phyloP scores from a whole-genome alignment of 2,113 vertebrate species.

The Chaetops frenatus region DNA sequence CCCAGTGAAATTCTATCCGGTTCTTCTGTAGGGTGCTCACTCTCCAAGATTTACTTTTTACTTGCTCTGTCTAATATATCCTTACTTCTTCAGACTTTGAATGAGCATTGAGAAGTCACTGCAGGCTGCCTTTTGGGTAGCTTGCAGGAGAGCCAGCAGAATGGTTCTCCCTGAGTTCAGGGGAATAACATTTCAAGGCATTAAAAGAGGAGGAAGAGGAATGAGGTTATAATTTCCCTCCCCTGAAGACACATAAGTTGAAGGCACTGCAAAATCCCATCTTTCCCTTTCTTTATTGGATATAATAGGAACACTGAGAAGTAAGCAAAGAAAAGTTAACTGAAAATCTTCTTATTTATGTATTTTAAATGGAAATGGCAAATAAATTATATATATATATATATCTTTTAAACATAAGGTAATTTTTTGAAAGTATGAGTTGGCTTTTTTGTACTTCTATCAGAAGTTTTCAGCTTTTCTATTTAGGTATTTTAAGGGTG shows the following conservation, averaged over 20 bases:
- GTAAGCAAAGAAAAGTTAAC: neutral
- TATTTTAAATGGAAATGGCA: neutral
- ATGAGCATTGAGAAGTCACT: neutral
- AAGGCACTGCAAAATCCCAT: neutral
- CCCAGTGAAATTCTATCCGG: neutral
- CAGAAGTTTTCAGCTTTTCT: neutral
- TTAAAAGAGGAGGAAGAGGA: neutral
- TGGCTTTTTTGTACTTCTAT: neutral
- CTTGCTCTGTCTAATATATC: neutral
- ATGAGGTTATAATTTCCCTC: neutral
- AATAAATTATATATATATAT: neutral
- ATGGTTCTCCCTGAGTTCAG: neutral
- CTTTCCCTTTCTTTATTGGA: neutral
- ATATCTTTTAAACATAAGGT: neutral
- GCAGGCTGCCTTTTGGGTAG: neutral
- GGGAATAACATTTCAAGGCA: neutral
- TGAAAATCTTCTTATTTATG: neutral
- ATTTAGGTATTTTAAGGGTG: neutral
- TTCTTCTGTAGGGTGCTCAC: neutral
- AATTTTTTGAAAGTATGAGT: neutral
- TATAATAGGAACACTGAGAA: neutral
- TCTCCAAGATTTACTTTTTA: neutral
- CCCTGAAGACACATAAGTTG: neutral
- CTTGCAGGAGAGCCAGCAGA: neutral
- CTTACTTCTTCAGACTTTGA: neutral